A percentile compares a stretch with the other conserved stretches of the same genome.
Conservation (phyloP, 2,888 invertebrate genomes). For the Aradus depressus region DNA sequence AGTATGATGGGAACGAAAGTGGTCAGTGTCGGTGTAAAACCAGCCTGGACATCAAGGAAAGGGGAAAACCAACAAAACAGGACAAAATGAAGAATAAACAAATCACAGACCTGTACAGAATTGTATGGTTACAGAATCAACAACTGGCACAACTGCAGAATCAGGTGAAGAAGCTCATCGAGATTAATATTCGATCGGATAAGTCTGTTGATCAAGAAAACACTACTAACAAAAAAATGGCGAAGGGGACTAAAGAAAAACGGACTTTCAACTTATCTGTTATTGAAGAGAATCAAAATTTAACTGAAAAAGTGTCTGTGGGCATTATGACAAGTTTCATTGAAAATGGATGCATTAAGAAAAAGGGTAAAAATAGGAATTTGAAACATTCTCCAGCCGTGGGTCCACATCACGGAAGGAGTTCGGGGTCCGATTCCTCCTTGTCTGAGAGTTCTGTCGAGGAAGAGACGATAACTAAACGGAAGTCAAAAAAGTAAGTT, state of each 20-base stretch:
- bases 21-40: conserved; percentile 3
- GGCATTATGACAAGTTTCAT: conserved; percentile 23
- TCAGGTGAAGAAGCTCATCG: conserved; percentile 8
- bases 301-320: conserved; percentile 16
- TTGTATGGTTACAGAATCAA: conserved; percentile 12
- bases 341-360: conserved; percentile 5
- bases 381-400: not conserved
- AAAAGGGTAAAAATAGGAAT: not conserved
- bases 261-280: conserved; percentile 6
- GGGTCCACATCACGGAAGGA: not conserved
- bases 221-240: conserved; percentile 2
- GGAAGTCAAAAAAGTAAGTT: not conserved
- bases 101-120: conserved; percentile 15
- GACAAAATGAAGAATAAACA: conserved; percentile 8
- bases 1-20: too few relatives aligned
- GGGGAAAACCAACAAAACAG: not conserved
- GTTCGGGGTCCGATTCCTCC: not conserved
- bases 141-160: conserved; percentile 10
- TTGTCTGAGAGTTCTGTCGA: not conserved
- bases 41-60: not conserved
- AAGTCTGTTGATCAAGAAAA: conserved; percentile 7
- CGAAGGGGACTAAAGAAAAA: conserved; percentile 9
- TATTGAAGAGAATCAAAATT: conserved; percentile 13
- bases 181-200: not conserved
- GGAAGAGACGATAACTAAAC: conserved; percentile 5